Percentiles rank a stretch among this genome's conserved stretches.
phyloP scores from a whole-genome alignment of 2,797 vertebrate genomes.

The Eulemur mongoz region DNA sequence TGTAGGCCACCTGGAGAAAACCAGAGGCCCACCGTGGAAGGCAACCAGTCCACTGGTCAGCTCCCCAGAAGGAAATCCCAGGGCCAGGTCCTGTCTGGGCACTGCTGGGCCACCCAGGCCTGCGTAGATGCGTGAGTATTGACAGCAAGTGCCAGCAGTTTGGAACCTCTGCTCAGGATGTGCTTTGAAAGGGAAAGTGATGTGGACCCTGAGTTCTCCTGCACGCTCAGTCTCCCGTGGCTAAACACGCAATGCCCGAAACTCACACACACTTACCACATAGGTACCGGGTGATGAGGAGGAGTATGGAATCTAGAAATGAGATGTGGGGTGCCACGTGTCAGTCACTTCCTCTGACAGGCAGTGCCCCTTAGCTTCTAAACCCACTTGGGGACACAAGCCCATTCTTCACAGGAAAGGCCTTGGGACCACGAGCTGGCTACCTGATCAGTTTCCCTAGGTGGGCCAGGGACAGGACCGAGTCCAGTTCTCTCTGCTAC shows the following conservation, averaged over 20 bases:
- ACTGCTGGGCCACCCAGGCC: neutral
- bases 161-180: neutral
- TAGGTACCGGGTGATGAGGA: slow-evolving; percentile 99
- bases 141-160: rapidly evolving
- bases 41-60: neutral
- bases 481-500: neutral
- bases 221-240: rapidly evolving
- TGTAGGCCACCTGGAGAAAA: rapidly evolving
- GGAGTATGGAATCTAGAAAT: slow-evolving; percentile 96
- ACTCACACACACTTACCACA: slow-evolving; percentile 90
- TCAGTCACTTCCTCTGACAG: neutral
- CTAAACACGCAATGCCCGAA: neutral
- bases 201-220: neutral
- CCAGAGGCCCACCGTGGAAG: neutral
- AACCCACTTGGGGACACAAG: neutral
- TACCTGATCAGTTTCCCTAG: neutral
- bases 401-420: neutral
- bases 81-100: neutral
- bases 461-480: neutral
- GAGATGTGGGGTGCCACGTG: neutral
- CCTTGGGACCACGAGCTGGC: neutral
- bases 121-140: rapidly evolving
- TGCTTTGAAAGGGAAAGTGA: neutral
- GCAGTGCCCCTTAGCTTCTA: neutral
- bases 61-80: neutral